Base-by-base conservation (phyloP, 1,140 invertebrate genomes). In the Dendroctonus ponderosae region DNA sequence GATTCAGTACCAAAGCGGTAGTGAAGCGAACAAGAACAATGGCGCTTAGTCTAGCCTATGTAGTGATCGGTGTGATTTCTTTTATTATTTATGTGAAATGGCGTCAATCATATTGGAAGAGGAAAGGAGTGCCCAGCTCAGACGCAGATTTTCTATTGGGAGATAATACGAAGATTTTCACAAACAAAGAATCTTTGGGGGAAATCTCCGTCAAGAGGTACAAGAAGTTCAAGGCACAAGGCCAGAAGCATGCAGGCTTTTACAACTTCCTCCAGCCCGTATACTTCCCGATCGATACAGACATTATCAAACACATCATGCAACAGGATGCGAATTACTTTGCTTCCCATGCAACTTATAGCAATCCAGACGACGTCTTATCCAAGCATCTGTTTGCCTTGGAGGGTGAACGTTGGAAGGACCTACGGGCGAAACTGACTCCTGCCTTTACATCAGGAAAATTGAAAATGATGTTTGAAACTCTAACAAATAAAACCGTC, bases 271-370 rank as follows among this genome's bases (percentile, higher is more conserved):
- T 50, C 2, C 7, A 39, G 14, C 70, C 70, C 5, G 39, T 58
- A 5, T 71, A 43, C 38, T 56, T 69, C 7, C 70, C 70, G 39
- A 71, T 78, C 7, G 83, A 85, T 75, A 79, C 79, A 3, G 78
- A 81, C 67, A 70, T 86, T 7, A 78, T 85, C 5, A 79, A 79
- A 63, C 42, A 71, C 0, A 74, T 85, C 8, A 38, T 84, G 0
- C 75, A 80, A 0, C 83, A 80, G 53, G 81, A 85, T 67, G 84
- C 84, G 43, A 42, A 71, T 2, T 73, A 76, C 70, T 85, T 85
- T 70, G 74, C 76, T 14, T 79, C 82, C 69, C 73, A 81, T 53
- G 80, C 79, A 5, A 7, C 80, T 9, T 65, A 48, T n/a, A 12
- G 49, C 26, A 43, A 65, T 51, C 53, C 72, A 68, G 0, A 49